Conservation (phyloP, 53 echinoderm and acorn worm genomes). For the Temnopleurus reevesii region DNA sequence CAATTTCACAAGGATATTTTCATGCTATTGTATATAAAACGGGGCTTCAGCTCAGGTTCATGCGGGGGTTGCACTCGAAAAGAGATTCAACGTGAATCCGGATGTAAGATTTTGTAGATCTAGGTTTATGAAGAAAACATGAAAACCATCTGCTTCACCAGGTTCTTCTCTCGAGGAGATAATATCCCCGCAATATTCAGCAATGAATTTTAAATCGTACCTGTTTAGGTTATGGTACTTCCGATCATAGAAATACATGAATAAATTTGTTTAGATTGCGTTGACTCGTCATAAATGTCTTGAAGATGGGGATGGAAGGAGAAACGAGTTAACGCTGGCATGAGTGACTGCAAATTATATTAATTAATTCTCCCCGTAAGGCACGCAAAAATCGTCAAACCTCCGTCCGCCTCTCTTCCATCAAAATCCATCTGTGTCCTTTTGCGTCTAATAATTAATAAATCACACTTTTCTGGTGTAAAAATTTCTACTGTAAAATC, state of each 20-base stretch:
- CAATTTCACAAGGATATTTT: background rate
- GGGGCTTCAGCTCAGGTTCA: background rate
- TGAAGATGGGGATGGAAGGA: background rate
- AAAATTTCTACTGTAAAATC: slow-evolving; percentile 25
- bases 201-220: background rate
- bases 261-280: background rate
- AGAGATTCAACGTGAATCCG: background rate
- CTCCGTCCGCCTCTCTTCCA: background rate
- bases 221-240: background rate
- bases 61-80: background rate
- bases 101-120: background rate
- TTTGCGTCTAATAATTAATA: slow-evolving; percentile 3
- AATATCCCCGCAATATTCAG: background rate
- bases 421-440: background rate
- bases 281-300: background rate
- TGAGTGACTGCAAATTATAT: background rate
- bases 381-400: background rate
- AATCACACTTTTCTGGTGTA: background rate
- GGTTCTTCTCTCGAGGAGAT: background rate
- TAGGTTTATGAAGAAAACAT: background rate
- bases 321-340: background rate
- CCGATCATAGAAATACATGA: background rate
- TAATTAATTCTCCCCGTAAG: background rate
- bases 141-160: background rate
- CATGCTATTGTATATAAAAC: background rate